These are phyloP conservation scores for Diglossa brunneiventris DNA, from an alignment of 2,113 vertebrate species.

Conservation along the genomic window DNA sequence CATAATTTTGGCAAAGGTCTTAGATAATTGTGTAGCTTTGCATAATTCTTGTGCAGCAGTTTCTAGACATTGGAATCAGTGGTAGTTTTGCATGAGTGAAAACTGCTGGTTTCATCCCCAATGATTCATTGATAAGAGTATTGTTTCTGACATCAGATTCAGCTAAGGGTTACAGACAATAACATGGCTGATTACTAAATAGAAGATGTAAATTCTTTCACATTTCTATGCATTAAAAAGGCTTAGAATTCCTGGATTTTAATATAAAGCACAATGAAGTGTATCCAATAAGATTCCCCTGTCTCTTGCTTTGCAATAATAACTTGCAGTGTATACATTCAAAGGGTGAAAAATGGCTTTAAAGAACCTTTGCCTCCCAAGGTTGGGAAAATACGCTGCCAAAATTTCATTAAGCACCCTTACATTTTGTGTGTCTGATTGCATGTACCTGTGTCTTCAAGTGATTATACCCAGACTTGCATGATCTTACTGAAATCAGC, in stretches of 20 bases:
- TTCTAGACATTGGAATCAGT: not conserved
- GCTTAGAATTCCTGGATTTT: slow-evolving; percentile 72
- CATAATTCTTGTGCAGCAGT: not conserved
- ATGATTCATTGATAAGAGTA: slow-evolving; percentile 67
- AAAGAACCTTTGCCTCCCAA: slow-evolving; percentile 40
- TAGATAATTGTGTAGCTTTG: not conserved
- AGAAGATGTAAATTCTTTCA: slow-evolving; percentile 74
- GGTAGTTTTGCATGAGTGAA: not conserved
- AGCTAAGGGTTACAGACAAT: slow-evolving; percentile 76
- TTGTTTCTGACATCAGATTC: slow-evolving; percentile 74
- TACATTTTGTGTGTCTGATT: not conserved
- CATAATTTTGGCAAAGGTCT: not conserved
- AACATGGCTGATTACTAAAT: slow-evolving; percentile 75
- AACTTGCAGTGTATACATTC: slow-evolving; percentile 61
- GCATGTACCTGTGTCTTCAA: not conserved
- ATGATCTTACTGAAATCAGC: not conserved
- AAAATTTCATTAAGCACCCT: slow-evolving; percentile 39
- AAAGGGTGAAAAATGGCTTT: slow-evolving; percentile 50
- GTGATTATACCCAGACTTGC: not conserved
- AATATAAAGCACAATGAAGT: slow-evolving; percentile 78
- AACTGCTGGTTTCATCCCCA: not conserved
- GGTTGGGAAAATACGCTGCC: slow-evolving; percentile 24
- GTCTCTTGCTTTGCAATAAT: slow-evolving; percentile 68
- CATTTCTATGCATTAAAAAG: slow-evolving; percentile 78
- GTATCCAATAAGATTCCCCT: slow-evolving; percentile 73